Conservation (phyloP, 2,888 invertebrate genomes). For the Synanthedon vespiformis region DNA sequence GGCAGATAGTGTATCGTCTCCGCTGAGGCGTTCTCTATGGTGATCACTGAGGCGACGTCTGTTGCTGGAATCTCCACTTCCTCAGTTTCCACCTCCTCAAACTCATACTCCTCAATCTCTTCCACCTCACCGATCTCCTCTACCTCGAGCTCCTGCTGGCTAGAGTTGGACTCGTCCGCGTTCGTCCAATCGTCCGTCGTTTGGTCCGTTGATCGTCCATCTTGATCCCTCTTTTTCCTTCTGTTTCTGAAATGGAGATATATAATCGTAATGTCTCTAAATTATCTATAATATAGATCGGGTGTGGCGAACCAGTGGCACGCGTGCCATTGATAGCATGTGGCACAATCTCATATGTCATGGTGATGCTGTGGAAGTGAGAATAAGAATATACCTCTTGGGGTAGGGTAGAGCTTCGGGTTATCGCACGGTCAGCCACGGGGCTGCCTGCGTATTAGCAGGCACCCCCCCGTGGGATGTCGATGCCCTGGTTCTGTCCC, state of each 20-base stretch:
- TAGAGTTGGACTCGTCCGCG: constrained; percentile 16
- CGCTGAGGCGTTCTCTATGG: constrained; percentile 7
- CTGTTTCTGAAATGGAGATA: constrained; percentile 18
- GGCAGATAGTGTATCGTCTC: constrained; percentile 25
- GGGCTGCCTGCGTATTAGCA: too few relatives aligned
- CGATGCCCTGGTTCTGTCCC: too few relatives aligned
- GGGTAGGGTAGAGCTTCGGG: too few relatives aligned
- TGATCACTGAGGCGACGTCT: neutral
- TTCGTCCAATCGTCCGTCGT: constrained; percentile 12
- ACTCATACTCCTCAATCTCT: neutral
- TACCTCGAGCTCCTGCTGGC: constrained; percentile 2
- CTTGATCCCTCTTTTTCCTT: constrained; percentile 24
- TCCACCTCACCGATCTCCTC: neutral
- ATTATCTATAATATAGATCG: too few relatives aligned
- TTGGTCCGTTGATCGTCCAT: constrained; percentile 10
- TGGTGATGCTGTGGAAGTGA: too few relatives aligned
- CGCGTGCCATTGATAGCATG: too few relatives aligned
- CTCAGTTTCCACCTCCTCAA: constrained; percentile 14
- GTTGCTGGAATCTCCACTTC: constrained; percentile 7
- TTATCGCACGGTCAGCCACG: too few relatives aligned
- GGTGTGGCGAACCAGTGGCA: too few relatives aligned
- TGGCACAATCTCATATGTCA: too few relatives aligned
- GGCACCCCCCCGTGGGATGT: too few relatives aligned
- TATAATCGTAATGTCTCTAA: neutral
- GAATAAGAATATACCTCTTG: too few relatives aligned